These are phyloP conservation scores for Mystacides longicornis DNA, from an alignment of 2,888 invertebrate species.

Conservation along the genomic window DNA sequence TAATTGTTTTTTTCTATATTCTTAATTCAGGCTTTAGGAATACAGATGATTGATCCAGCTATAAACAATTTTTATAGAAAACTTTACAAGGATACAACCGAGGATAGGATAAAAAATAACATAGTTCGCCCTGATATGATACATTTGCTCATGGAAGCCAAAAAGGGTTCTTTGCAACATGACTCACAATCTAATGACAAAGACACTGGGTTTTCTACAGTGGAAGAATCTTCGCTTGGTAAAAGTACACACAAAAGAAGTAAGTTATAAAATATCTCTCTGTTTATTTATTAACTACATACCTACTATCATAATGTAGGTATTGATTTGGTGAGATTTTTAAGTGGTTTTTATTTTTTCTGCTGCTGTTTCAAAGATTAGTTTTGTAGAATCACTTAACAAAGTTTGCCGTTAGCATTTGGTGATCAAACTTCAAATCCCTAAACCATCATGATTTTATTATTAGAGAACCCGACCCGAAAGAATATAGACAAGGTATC, in stretches of 20 bases:
- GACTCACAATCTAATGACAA: conserved; percentile 29
- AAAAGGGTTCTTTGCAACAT: conserved; percentile 34
- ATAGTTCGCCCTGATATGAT: conserved; percentile 47
- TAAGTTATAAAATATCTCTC: conserved; percentile 22
- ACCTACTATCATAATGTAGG: too few species aligned
- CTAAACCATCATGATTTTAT: too few species aligned
- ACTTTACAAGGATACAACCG: conserved; percentile 37
- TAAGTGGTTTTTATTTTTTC: too few species aligned
- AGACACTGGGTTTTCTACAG: conserved; percentile 37
- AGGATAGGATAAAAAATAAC: conserved; percentile 33
- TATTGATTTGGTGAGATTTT: too few species aligned
- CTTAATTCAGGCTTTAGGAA: background rate
- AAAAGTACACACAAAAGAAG: conserved; percentile 32
- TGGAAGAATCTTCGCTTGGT: conserved; percentile 37
- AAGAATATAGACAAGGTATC: too few species aligned
- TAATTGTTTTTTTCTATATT: background rate
- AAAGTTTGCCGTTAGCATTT: too few species aligned
- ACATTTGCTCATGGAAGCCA: conserved; percentile 47
- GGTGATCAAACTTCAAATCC: too few species aligned
- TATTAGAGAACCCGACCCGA: too few species aligned
- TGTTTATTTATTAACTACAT: too few species aligned
- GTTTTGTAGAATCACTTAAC: too few species aligned
- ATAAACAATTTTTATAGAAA: conserved; percentile 15
- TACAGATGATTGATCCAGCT: background rate
- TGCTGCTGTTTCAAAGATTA: too few species aligned